Evolutionary conservation across 2,113 vertebrate species (phyloP).

Genomic region (Tringa solitaria): DNA sequence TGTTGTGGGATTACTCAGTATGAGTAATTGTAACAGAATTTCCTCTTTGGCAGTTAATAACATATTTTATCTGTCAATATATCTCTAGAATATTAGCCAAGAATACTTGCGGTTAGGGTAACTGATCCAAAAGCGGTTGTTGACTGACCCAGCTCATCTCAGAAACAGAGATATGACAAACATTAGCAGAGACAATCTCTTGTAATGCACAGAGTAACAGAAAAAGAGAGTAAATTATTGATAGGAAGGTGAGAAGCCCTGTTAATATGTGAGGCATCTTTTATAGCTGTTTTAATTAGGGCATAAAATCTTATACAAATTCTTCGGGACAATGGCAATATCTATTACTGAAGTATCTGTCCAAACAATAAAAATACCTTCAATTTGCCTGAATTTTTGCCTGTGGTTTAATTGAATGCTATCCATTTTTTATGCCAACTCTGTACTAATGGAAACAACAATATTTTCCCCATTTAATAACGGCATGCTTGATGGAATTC

Average conservation of each 20-base stretch:
- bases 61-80: slow-evolving; percentile 13
- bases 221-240: not conserved
- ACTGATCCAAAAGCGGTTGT: not conserved
- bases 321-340: slow-evolving; percentile 4
- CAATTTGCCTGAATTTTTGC: slow-evolving; percentile 5
- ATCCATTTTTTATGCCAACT: not conserved
- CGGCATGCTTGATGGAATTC: slow-evolving; percentile 9
- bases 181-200: not conserved
- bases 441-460: slow-evolving; percentile 23
- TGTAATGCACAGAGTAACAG: not conserved
- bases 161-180: not conserved
- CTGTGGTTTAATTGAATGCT: slow-evolving; percentile 27
- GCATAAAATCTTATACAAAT: slow-evolving; percentile 15
- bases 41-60: slow-evolving; percentile 15
- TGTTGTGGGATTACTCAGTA: slow-evolving; percentile 12
- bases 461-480: slow-evolving; percentile 50
- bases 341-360: not conserved
- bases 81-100: not conserved
- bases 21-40: slow-evolving; percentile 17
- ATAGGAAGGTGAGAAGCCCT: not conserved
- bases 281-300: slow-evolving; percentile 23
- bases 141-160: not conserved
- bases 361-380: not conserved
- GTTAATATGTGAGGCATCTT: not conserved
- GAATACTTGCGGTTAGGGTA: not conserved